Base-by-base conservation (phyloP, 1,140 invertebrate species). In the Pseudomyrmex dendroicus region DNA sequence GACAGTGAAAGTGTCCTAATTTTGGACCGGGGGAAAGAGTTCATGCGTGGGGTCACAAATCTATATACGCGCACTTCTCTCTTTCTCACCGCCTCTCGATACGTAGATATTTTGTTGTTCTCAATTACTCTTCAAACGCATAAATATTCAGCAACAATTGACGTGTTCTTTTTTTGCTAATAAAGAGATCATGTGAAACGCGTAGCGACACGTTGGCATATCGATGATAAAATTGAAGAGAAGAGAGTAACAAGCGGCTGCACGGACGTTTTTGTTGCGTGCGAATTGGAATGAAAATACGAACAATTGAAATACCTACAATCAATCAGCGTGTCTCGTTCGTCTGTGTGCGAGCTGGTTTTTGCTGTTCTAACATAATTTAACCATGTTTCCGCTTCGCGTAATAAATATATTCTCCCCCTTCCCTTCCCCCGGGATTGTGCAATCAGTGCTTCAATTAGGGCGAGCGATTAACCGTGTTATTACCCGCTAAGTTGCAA, bases 1-100 rank as follows among this genome's bases (percentile, higher is more conserved):
- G 87, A 88, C 83, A 88, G 87, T 88, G 87, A 88, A 88, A 88
- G 87, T 87, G 87, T 87, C 86, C 87, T 17, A 88, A 88, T 88
- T 88, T 85, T 68, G 4, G 57, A 59, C n/a, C 54, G 48, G 35
- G 0, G 35, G 35, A 0, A 82, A 84, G 86, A 87, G 85, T 80
- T 87, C 63, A 48, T 56, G 73, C 73, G 35, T 35, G 82, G 67
- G 25, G 84, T 48, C 22, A 57, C 52, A 25, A 67, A 64, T 35
- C 59, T 57, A 82, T 56, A 67, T 78, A 56, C 56, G 73, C 59
- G 67, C 54, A 7, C 5, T 35, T 7, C 35, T 35, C 35, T 35
- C 35, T 35, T 7, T 74, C 84, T 67, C 66, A 46, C 59, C 46
- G 12, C 13, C 44, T 86, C 68, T 52, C 50, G 54, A 70, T 57